These are phyloP conservation scores for Brachyhypopomus gauderio DNA, from an alignment of 2,113 vertebrate genomes.

Conservation along the genomic window DNA sequence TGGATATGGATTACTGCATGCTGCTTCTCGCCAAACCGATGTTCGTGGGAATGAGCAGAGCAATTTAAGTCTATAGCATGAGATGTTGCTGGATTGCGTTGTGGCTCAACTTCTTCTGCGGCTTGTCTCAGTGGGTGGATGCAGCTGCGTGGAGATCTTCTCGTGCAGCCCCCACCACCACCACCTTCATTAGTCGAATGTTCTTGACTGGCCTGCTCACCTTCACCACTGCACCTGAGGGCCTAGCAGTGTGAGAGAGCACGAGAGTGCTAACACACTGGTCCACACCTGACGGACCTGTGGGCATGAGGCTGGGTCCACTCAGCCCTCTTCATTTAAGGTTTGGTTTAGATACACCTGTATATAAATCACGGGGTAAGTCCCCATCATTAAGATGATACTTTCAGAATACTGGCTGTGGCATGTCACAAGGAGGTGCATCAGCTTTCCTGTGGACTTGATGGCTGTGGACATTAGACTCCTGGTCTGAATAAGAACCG, in stretches of 20 bases:
- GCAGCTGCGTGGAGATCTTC: too few relatives aligned
- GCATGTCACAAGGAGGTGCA: not conserved
- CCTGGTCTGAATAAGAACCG: not conserved
- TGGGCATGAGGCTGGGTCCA: not conserved
- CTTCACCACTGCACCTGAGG: not conserved
- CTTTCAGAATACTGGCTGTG: not conserved
- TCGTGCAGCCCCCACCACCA: not conserved
- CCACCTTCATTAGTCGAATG: not conserved
- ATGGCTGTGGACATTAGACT: slow-evolving; percentile 8
- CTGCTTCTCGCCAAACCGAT: too few relatives aligned
- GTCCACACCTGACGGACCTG: too few relatives aligned
- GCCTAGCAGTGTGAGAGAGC: not conserved
- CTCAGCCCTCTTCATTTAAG: too few relatives aligned
- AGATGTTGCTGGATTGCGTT: too few relatives aligned
- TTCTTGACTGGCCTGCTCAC: not conserved
- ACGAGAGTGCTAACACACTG: not conserved
- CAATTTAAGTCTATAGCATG: too few relatives aligned
- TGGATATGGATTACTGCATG: not conserved
- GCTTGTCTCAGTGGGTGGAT: not conserved
- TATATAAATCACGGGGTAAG: not conserved
- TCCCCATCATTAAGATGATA: not conserved
- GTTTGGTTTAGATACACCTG: not conserved
- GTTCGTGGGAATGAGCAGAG: too few relatives aligned
- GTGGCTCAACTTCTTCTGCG: not conserved
- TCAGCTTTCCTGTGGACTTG: not conserved